Evolutionary conservation across 64 coral and sea anemone species (phyloP), one percentile per base, ranked within the genome.

Genomic region (Stylophora pistillata): DNA sequence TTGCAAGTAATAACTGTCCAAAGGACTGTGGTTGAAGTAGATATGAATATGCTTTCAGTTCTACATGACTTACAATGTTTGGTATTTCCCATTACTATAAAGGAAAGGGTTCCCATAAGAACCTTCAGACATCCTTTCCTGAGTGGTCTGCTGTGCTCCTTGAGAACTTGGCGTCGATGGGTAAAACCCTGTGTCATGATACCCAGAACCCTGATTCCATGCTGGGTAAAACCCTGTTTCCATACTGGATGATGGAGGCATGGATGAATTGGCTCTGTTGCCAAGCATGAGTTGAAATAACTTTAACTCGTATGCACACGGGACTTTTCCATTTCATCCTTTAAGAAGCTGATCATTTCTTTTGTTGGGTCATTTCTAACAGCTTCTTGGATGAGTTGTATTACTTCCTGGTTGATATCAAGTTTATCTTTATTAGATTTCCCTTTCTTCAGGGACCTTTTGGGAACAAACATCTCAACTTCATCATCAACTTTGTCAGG

Each of bases 131-230:
- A 82, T 82, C 56, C 15, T 82, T 58, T 81, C 56, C 20, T 81
- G 78, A 81, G 78, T 81, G 78, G 56, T 81, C 78, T 56, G 56
- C 59, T 62, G 78, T 81, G 3, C 78, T 17, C 78, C 78, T n/a
- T 26, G 78, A 55, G 54, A 81, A 81, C 52, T 61, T 81, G 56
- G 78, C 78, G 59, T 28, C 28, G 69, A 30, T 30, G 69, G 27
- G 27, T 72, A 72, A 15, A 72, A 29, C 69, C 69, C 69, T 72
- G 69, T 72, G 23, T 30, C 69, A 72, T 72, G 69, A 72, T 72
- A n/a, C n/a, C n/a, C n/a, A n/a, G n/a, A n/a, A 72, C 37, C 78
- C 55, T 81, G 78, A 81, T 81, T 81, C 78, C 78, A 81, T 81
- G 78, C 18, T 31, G 69, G 69, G 23, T 72, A 72, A 30, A 72